Base-by-base conservation (phyloP, 1,140 invertebrate species). In the Drosophila pachea region DNA sequence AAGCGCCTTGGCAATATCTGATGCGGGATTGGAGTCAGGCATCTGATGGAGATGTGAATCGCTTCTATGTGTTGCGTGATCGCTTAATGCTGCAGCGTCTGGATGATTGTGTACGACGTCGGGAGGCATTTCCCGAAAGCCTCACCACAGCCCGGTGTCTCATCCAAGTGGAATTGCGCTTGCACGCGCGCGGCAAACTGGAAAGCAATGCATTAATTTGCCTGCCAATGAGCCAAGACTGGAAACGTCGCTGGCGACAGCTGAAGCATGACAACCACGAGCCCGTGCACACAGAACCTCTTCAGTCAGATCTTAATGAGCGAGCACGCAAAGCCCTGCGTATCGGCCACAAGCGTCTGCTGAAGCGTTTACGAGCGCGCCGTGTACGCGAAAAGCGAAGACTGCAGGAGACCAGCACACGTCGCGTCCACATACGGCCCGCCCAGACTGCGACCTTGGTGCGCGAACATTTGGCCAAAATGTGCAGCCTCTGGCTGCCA, bases 401-500 rank as follows among this genome's bases (percentile, higher is more conserved):
- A 3, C 53, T 70, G 0, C 88, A 90, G 77, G 83, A 89, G 56
- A 88, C 73, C 0, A 73, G 77, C 50, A 86, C 77, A n/a, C 83
- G 84, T 7, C 76, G 72, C 8, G 86, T 88, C 0, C 69, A 73
- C 31, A 86, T 90, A 8, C 82, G 77, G 0, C 69, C 90, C n/a
- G 78, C 88, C 38, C 66, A 86, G 8, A 91, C 90, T 5, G 55
- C 73, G 3, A 63, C 83, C 14, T 68, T 91, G 40, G 89, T 92
- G 32, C 70, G 87, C 7, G 89, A 92, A 48, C 93, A 95, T 68
- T 89, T 90, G 2, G 86, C 91, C 72, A 87, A 90, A 79, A 95
- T 95, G 92, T 90, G 91, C 64, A 89, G 92, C 43, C 83, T 95
- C 3, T 95, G 94, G 93, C 77, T 96, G 40, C 94, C 94, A 7